Evolutionary conservation across 2,113 vertebrate genomes (phyloP), one percentile per base, ranked within the genome.

Genomic region (Ivindomyrus marchei): DNA sequence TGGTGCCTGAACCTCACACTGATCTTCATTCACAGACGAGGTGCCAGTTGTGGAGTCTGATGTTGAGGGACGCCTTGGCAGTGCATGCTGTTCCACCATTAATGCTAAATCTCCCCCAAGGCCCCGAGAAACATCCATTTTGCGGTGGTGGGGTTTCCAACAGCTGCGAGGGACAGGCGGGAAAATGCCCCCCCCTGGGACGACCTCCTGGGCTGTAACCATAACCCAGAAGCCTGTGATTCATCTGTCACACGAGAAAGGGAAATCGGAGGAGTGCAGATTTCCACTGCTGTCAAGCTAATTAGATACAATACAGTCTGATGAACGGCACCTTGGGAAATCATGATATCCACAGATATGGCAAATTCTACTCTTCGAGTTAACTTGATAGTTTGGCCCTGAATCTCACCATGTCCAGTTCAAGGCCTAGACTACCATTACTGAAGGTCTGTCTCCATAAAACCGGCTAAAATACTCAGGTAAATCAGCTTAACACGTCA

Each of bases 111-210:
- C 70, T 36, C 36, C 17, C n/a, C 24, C 49, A 84, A 49, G 74
- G 58, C 88, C 45, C 45, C 24, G 8, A 47, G 47, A 89, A 49
- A 36, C 15, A 21, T 83, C 47, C 31, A 42, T 56, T 52, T 3
- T 47, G n/a, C 47, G 39, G 31, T 17, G 4, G n/a, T 11, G 15
- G n/a, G 88, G 42, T 88, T 42, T 50, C 15, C 9, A 83, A 89
- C 88, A 89, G 88, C 88, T 89, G 88, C 88, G 21, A 70, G 50
- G 36, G 36, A 80, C 70, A 50, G 6, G 88, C 9, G 21, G 87
- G 39, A n/a, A 66, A 88, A 46, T 15, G 17, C 58, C 88, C 21
- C 10, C 88, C 21, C 9, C 3, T 0, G 45, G 85, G 85, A 52
- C 2, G 4, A n/a, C 47, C 46, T 86, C n/a, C 85, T 53, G 45